Evolutionary conservation across 2,797 vertebrate species (phyloP).

Genomic region (Myoxocephalus aenaeus): DNA sequence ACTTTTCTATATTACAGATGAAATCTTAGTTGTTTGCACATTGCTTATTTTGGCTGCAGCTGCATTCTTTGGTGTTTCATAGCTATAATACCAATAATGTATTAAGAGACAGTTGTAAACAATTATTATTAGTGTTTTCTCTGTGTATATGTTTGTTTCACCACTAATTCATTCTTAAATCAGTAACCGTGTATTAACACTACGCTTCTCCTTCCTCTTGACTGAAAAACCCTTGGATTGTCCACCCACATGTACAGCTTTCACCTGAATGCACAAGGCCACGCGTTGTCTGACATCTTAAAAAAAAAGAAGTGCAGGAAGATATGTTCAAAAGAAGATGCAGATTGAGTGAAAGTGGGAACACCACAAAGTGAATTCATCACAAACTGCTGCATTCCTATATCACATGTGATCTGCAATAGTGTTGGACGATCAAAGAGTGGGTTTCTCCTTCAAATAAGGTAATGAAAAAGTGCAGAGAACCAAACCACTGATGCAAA

Average conservation of each 20-base stretch:
- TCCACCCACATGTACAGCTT: neutral
- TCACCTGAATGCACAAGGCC: neutral
- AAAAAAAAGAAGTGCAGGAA: conserved; percentile 9
- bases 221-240: neutral
- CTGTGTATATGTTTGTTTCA: neutral
- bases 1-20: neutral
- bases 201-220: neutral
- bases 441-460: conserved; percentile 35
- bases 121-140: neutral
- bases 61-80: neutral
- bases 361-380: conserved; percentile 1
- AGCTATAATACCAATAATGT: neutral
- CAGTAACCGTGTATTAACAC: neutral
- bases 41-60: neutral
- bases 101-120: neutral
- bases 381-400: conserved; percentile 1
- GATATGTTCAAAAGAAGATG: neutral
- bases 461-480: conserved; percentile 38
- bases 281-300: neutral
- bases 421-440: conserved; percentile 21
- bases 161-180: neutral
- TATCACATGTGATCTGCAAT: neutral
- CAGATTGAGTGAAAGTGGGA: neutral
- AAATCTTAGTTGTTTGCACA: neutral
- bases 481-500: conserved; percentile 24